Conservation (phyloP, 1,140 invertebrate genomes). For the Chrysomallon squamiferum region DNA sequence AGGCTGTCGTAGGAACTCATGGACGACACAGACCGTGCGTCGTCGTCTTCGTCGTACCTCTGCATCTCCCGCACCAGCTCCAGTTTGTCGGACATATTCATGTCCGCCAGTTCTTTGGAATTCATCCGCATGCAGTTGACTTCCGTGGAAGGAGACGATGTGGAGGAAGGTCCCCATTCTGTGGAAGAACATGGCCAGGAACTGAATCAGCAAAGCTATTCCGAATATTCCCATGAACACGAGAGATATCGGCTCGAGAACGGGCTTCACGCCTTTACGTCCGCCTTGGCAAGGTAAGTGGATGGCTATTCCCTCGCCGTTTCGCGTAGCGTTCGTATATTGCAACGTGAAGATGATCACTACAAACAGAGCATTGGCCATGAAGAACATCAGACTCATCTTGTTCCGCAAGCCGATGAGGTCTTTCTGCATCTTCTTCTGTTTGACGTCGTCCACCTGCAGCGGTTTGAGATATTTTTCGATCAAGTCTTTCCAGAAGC, state of each 20-base stretch:
- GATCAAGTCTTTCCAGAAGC: conserved; percentile 55
- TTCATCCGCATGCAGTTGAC: conserved; percentile 64
- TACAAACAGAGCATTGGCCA: conserved; percentile 57
- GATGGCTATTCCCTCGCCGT: conserved; percentile 43
- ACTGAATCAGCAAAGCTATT: conserved; percentile 94
- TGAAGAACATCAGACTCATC: conserved; percentile 66
- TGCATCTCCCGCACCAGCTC: conserved; percentile 49
- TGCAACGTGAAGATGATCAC: conserved; percentile 56
- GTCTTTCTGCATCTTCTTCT: conserved; percentile 71
- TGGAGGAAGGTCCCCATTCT: conserved; percentile 97
- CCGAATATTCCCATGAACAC: conserved; percentile 99
- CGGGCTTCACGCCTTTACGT: conserved; percentile 29
- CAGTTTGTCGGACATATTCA: conserved; percentile 48
- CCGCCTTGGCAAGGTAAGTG: conserved; percentile 40
- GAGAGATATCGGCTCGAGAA: conserved; percentile 91
- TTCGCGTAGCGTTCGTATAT: conserved; percentile 42
- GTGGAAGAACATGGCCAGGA: conserved; percentile 98
- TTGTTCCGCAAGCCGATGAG: conserved; percentile 91
- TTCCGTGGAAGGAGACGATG: conserved; percentile 94
- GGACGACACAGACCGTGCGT: conserved; percentile 44
- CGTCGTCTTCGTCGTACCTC: conserved; percentile 49
- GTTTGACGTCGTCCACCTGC: conserved; percentile 35
- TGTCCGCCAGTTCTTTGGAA: conserved; percentile 41
- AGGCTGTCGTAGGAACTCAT: conserved; percentile 28
- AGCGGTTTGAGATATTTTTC: conserved; percentile 54